Evolutionary conservation across 1,140 invertebrate genomes (phyloP), one percentile per base, ranked within the genome.

Genomic region (Brachionus asplanchnoidis): DNA sequence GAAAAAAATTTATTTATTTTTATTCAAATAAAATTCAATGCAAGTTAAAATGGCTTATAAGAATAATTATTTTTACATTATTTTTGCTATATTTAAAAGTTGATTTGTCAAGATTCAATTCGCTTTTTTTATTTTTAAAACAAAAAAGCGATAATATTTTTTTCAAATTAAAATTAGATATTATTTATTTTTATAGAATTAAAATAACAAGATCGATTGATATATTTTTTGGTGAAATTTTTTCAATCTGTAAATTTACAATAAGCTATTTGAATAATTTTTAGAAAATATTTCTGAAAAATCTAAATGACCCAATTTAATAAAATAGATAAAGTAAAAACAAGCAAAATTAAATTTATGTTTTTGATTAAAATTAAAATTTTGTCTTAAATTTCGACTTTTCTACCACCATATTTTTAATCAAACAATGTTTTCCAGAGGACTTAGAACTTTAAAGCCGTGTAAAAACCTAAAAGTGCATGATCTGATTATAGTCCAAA

Each of bases 21-120:
- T 42, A 17, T 42, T 40, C 3, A 42, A 73, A 73, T 42, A 73
- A 20, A 40, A 17, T 12, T 73, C 14, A 44, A 73, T 73, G 68
- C 68, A 42, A 42, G 14, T n/a, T 20, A 73, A 73, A 73, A 73
- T 73, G 68, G 36, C 68, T 73, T 73, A 73, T 73, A 36, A 36
- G 32, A 36, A 36, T 36, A 36, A 68, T 32, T 23, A 65, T 20
- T 65, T 68, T 68, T 68, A 32, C n/a, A 14, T 68, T 68, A 68
- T 68, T 68, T 28, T 60, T 60, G 53, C n/a, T 60, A 14, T 14
- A 53, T 53, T 53, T 53, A 17, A 60, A 23, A 8, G 17, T 60
- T 60, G 53, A 60, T 60, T 26, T 60, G 53, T 60, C 17, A 60
- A 20, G 6, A 60, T 60, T 20, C 20, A 9, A 60, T 60, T 60